phyloP scores from a whole-genome alignment of 2,797 vertebrate species.

The Melanotaenia parkinsoni region DNA sequence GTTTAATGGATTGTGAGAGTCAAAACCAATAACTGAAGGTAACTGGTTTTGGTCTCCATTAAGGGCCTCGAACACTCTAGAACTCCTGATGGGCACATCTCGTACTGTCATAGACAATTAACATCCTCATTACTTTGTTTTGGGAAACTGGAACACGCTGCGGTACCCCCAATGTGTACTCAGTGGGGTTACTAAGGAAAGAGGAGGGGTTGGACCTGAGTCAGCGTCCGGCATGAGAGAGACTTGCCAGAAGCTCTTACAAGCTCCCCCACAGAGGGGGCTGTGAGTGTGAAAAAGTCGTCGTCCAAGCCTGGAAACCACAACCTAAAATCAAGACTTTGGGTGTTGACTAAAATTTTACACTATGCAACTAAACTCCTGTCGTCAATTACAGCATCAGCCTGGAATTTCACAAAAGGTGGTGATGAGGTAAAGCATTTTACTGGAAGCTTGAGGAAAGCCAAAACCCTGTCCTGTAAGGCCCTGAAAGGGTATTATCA shows the following conservation, averaged over 20 bases:
- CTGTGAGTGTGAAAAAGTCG: constrained; percentile 47
- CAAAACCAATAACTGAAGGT: constrained; percentile 59
- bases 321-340: constrained; percentile 49
- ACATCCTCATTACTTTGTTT: constrained; percentile 83
- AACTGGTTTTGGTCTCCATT: constrained; percentile 66
- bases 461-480: constrained; percentile 28
- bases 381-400: constrained; percentile 43
- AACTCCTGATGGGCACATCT: constrained; percentile 74
- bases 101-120: constrained; percentile 83
- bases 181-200: constrained; percentile 63
- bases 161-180: constrained; percentile 65
- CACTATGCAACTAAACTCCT: constrained; percentile 22
- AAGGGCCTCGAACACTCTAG: constrained; percentile 39
- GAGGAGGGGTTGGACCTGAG: constrained; percentile 62
- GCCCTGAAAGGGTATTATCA: constrained; percentile 26
- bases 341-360: constrained; percentile 49
- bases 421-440: constrained; percentile 44
- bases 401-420: constrained; percentile 46
- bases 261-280: constrained; percentile 39
- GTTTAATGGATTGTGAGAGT: constrained; percentile 68
- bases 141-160: constrained; percentile 73
- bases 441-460: constrained; percentile 16
- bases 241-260: constrained; percentile 56
- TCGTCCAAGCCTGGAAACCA: constrained; percentile 40
- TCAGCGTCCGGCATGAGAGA: constrained; percentile 60